Percentiles rank a stretch among this genome's conserved stretches.
phyloP scores from a whole-genome alignment of 2,113 vertebrate genomes.

The Gobiocypris rarus region DNA sequence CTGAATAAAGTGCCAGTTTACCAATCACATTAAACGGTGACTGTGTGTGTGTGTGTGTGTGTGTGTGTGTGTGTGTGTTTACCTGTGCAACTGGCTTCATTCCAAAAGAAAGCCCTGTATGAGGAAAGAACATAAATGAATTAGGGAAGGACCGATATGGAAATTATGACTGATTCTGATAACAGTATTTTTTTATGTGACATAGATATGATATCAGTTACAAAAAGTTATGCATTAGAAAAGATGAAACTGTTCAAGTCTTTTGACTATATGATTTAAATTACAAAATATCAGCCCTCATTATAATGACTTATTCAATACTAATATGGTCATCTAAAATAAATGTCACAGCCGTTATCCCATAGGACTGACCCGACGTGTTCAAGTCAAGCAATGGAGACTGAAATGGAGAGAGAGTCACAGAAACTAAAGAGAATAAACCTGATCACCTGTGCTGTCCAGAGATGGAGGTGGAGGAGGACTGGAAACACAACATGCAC shows the following conservation, averaged over 20 bases:
- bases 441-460: constrained; percentile 52
- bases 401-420: neutral
- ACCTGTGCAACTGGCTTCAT: neutral
- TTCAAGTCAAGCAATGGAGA: too few species aligned
- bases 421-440: neutral
- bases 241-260: too few species aligned
- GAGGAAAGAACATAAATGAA: constrained; percentile 5
- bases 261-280: too few species aligned
- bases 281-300: too few species aligned
- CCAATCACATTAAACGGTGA: neutral
- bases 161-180: neutral
- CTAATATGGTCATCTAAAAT: too few species aligned
- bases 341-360: too few species aligned
- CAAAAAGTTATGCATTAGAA: too few species aligned
- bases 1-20: neutral
- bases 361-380: too few species aligned
- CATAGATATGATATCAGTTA: neutral
- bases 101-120: constrained; percentile 10
- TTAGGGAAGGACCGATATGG: neutral
- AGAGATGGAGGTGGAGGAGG: constrained; percentile 48
- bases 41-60: too few species aligned
- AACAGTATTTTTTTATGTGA: neutral
- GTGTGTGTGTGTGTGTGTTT: neutral
- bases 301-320: too few species aligned
- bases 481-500: constrained; percentile 53